Conservation (phyloP, 2,113 vertebrate species). For the Poecile atricapillus region DNA sequence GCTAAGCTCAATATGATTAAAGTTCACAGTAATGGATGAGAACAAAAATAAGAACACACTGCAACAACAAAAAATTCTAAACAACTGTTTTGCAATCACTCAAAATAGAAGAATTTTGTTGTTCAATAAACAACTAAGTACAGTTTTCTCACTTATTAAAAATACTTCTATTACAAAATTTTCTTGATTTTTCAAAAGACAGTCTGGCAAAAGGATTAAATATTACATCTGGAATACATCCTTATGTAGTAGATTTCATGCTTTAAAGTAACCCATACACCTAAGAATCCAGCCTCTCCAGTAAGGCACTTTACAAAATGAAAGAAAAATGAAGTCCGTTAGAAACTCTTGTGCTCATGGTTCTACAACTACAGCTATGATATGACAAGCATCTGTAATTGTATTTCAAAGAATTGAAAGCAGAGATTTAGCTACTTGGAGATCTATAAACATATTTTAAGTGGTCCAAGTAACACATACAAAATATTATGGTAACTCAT, state of each 20-base stretch:
- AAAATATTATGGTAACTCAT: not conserved
- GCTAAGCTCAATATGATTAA: conserved; percentile 1
- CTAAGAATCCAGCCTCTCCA: not conserved
- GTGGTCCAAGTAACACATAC: not conserved
- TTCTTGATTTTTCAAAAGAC: not conserved
- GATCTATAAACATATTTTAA: not conserved
- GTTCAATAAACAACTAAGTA: not conserved
- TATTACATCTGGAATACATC: not conserved
- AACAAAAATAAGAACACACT: not conserved
- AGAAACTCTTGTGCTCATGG: not conserved
- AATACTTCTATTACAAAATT: not conserved
- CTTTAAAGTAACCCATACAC: not conserved
- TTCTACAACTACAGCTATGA: not conserved
- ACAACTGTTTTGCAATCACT: not conserved
- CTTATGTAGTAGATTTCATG: not conserved
- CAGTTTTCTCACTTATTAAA: not conserved
- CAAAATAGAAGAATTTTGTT: not conserved
- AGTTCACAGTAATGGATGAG: conserved; percentile 13
- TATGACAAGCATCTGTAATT: not conserved
- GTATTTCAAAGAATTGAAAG: not conserved
- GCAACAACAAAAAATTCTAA: not conserved
- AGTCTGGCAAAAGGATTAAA: not conserved
- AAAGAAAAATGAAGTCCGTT: not conserved
- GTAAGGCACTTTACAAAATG: not conserved
- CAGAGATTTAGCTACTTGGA: not conserved